phyloP scores from a whole-genome alignment of 2,113 vertebrate genomes.

The Brienomyrus longianalis region DNA sequence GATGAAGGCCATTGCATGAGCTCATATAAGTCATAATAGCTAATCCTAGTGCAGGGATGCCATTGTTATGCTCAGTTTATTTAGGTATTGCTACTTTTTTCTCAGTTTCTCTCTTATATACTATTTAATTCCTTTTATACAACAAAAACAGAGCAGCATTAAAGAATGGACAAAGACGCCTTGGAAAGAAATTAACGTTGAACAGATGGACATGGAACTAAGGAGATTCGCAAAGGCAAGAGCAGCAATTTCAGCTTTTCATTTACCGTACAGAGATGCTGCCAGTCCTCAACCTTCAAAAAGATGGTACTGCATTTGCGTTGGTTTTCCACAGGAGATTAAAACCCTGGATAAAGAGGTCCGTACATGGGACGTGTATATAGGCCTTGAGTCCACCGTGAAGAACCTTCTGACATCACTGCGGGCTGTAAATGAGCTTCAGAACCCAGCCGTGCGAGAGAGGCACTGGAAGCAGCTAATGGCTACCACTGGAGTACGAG shows the following conservation, averaged over 20 bases:
- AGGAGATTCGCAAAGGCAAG: slow-evolving; percentile 71
- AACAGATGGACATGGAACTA: slow-evolving; percentile 76
- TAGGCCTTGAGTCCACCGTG: slow-evolving; percentile 53
- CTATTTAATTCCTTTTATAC: background rate
- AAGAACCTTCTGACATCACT: slow-evolving; percentile 62
- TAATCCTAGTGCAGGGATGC: background rate
- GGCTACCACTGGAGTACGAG: slow-evolving; percentile 55
- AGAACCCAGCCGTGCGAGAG: slow-evolving; percentile 53
- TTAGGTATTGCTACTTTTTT: background rate
- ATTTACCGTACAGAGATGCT: background rate
- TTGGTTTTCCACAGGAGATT: slow-evolving; percentile 50
- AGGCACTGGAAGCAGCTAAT: slow-evolving; percentile 67
- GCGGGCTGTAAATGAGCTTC: slow-evolving; percentile 64
- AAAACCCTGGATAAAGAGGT: slow-evolving; percentile 67
- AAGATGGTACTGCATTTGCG: background rate
- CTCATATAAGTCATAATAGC: background rate
- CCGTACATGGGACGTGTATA: slow-evolving; percentile 52
- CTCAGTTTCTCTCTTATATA: background rate
- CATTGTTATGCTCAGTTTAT: background rate
- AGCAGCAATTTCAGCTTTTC: background rate
- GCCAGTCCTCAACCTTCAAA: background rate
- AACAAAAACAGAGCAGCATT: slow-evolving; percentile 64
- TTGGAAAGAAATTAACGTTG: slow-evolving; percentile 76
- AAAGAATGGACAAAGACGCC: slow-evolving; percentile 75
- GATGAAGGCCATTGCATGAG: slow-evolving; percentile 9